Percentiles rank a stretch among this genome's conserved stretches.
These are phyloP conservation scores for Progne subis DNA, from an alignment of 2,113 vertebrate genomes.

Conservation along the genomic window DNA sequence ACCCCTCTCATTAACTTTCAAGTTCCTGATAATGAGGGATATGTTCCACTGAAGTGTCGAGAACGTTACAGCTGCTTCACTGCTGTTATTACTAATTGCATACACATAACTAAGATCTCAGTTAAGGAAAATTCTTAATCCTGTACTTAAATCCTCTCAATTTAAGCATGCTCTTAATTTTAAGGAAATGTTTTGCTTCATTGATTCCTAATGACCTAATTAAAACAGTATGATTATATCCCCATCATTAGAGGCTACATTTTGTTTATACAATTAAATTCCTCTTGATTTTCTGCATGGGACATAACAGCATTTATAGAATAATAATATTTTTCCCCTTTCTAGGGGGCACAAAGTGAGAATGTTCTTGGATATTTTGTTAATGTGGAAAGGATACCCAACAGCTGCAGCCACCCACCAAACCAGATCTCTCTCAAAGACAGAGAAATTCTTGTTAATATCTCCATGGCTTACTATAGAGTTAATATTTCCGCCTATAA, in stretches of 20 bases:
- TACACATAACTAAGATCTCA: background rate
- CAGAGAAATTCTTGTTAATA: slow-evolving; percentile 15
- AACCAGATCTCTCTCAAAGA: background rate
- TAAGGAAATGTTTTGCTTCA: background rate
- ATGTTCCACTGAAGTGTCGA: background rate
- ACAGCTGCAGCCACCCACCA: background rate
- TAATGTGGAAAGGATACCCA: slow-evolving; percentile 54
- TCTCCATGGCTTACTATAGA: slow-evolving; percentile 50
- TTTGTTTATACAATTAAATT: slow-evolving; percentile 1
- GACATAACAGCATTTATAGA: background rate
- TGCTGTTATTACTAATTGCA: background rate
- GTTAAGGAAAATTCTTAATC: background rate
- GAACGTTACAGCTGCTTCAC: background rate
- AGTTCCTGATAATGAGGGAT: background rate
- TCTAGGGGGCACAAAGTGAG: slow-evolving; percentile 20
- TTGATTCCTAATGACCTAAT: slow-evolving; percentile 12
- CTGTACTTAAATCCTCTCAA: background rate
- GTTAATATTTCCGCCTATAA: slow-evolving; percentile 58
- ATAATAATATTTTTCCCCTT: background rate
- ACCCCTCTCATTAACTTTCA: slow-evolving; percentile 19
- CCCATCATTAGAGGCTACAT: background rate
- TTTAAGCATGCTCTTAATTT: background rate
- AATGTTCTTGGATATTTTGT: slow-evolving; percentile 14
- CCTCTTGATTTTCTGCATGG: background rate
- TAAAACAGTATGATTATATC: background rate